A percentile compares a stretch with the other conserved stretches of the same genome.
These are phyloP conservation scores for Epinotia bilunana DNA, from an alignment of 2,888 invertebrate species.

Conservation along the genomic window DNA sequence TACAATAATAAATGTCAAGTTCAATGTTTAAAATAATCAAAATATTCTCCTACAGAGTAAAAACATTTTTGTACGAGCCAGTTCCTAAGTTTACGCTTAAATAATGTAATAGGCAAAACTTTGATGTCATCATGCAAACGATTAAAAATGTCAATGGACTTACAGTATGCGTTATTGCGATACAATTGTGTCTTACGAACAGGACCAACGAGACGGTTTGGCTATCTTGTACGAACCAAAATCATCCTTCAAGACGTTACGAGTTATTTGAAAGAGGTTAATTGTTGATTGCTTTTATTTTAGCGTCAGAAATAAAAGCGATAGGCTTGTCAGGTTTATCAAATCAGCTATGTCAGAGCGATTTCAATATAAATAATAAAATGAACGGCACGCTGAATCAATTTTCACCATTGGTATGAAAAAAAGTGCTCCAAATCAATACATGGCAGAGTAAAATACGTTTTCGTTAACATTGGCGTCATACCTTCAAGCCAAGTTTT, in stretches of 20 bases:
- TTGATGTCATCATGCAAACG: too few species aligned
- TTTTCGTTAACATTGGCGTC: background rate
- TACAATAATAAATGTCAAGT: too few species aligned
- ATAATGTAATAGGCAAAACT: too few species aligned
- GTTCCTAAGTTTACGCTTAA: too few species aligned
- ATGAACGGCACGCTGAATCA: constrained; percentile 1
- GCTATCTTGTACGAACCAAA: too few species aligned
- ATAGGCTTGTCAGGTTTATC: constrained; percentile 16
- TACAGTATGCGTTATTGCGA: too few species aligned
- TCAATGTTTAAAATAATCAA: too few species aligned
- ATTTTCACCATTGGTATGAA: constrained; percentile 6
- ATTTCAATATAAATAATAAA: constrained; percentile 19
- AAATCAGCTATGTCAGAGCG: background rate
- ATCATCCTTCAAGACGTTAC: background rate
- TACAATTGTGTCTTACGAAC: too few species aligned
- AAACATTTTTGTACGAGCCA: too few species aligned
- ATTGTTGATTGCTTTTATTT: background rate
- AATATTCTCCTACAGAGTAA: too few species aligned
- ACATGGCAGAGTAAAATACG: background rate
- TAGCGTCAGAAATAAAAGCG: background rate
- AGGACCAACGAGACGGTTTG: too few species aligned
- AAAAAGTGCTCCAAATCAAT: background rate
- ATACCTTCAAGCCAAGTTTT: background rate
- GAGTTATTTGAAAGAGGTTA: background rate
- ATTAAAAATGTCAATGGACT: too few species aligned